Evolutionary conservation across 2,113 vertebrate species (phyloP).

Genomic region (Apteryx owenii): DNA sequence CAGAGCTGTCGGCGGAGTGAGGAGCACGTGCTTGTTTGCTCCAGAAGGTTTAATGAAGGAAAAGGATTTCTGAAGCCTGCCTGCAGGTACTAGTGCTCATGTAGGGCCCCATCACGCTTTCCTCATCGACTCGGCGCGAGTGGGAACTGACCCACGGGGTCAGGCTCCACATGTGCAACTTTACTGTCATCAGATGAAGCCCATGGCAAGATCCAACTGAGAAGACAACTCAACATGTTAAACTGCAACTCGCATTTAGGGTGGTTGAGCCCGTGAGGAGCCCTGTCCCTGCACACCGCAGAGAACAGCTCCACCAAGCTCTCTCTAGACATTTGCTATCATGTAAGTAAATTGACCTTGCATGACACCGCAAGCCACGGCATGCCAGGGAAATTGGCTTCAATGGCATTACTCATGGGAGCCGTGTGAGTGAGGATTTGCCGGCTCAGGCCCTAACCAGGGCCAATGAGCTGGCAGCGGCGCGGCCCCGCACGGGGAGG

Average conservation of each 20-base stretch:
- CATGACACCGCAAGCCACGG: not conserved
- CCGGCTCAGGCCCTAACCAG: not conserved
- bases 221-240: not conserved
- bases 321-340: not conserved
- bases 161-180: not conserved
- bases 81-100: rapidly evolving
- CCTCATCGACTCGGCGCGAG: rapidly evolving
- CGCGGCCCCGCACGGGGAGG: not conserved
- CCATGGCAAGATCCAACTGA: not conserved
- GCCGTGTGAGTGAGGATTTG: not conserved
- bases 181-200: not conserved
- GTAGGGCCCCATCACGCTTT: not conserved
- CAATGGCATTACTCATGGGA: not conserved
- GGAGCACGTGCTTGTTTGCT: not conserved
- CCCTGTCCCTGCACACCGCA: not conserved
- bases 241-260: rapidly evolving
- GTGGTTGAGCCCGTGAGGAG: not conserved
- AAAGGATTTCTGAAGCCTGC: not conserved
- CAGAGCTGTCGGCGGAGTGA: not conserved
- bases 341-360: not conserved
- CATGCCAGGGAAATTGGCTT: not conserved
- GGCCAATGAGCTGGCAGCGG: not conserved
- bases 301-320: rapidly evolving
- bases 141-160: not conserved
- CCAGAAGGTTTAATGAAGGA: not conserved